These are phyloP conservation scores for Oreochromis mossambicus DNA, from an alignment of 2,797 vertebrate genomes.

Conservation along the genomic window DNA sequence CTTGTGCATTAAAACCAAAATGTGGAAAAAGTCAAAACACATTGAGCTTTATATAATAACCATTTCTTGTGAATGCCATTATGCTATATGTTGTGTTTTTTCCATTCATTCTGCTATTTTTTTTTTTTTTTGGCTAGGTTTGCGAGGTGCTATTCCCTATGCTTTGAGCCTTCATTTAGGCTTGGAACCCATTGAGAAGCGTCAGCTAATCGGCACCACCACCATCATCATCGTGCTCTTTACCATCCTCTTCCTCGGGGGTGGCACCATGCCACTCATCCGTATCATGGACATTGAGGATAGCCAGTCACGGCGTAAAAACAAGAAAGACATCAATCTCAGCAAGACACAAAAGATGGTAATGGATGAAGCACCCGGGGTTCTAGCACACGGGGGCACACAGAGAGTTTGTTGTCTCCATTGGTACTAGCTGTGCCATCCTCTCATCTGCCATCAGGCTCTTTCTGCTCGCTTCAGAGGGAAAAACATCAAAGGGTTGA, in stretches of 20 bases:
- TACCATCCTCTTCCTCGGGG: conserved; percentile 91
- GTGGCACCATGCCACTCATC: conserved; percentile 96
- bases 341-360: conserved; percentile 99
- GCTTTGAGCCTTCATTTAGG: conserved; percentile 95
- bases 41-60: background rate
- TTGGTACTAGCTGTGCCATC: background rate
- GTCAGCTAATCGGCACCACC: conserved; percentile 95
- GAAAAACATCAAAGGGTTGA: conserved; percentile 34
- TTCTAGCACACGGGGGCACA: background rate
- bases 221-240: conserved; percentile 97
- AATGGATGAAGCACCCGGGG: background rate
- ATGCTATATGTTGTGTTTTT: background rate
- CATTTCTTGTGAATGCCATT: background rate
- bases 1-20: background rate
- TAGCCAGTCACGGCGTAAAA: conserved; percentile 83
- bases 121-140: conserved; percentile 66
- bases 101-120: background rate
- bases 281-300: conserved; percentile 95
- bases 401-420: background rate
- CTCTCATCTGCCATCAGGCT: conserved; percentile 18
- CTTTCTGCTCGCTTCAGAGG: background rate
- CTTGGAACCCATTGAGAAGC: conserved; percentile 94
- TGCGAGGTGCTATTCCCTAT: conserved; percentile 95
- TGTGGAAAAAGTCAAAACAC: background rate
- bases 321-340: conserved; percentile 92